Evolutionary conservation across 2,888 invertebrate species (phyloP).

Genomic region (Patella caerulea): DNA sequence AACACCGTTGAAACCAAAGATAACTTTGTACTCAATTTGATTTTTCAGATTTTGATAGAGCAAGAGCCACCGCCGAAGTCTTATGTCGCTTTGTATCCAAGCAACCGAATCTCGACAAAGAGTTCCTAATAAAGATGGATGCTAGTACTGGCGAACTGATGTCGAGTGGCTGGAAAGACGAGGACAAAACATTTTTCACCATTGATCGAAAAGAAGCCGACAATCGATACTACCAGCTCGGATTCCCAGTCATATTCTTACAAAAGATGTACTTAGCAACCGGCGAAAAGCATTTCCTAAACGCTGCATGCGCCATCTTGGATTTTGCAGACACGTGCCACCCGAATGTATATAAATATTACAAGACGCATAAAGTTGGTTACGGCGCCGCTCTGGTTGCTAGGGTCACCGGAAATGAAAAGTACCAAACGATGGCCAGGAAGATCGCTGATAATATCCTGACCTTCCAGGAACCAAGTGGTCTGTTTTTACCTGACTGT

Average conservation of each 20-base stretch:
- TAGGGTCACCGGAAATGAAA: conserved; percentile 17
- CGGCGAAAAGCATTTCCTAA: conserved; percentile 13
- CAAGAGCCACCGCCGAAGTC: neutral
- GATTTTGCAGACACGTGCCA: conserved; percentile 21
- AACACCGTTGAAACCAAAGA: no score
- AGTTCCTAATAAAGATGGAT: conserved; percentile 23
- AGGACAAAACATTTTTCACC: conserved; percentile 14
- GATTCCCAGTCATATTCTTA: conserved; percentile 18
- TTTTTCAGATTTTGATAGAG: conserved; percentile 15
- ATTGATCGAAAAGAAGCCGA: conserved; percentile 9
- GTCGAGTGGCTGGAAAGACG: conserved; percentile 7
- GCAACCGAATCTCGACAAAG: conserved; percentile 20
- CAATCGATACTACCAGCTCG: conserved; percentile 17
- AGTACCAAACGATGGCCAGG: conserved; percentile 21
- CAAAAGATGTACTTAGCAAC: conserved; percentile 15
- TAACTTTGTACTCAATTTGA: no score
- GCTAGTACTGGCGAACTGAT: conserved; percentile 9
- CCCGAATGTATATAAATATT: conserved; percentile 16
- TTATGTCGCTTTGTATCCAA: conserved; percentile 12
- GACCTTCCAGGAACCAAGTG: conserved; percentile 7
- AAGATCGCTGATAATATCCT: conserved; percentile 25
- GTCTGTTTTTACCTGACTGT: neutral
- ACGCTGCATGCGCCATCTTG: conserved; percentile 15
- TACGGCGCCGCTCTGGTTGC: conserved; percentile 25
- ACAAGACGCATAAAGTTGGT: conserved; percentile 25